phyloP scores from a whole-genome alignment of 2,888 invertebrate species.

The Erpobdella octoculata region DNA sequence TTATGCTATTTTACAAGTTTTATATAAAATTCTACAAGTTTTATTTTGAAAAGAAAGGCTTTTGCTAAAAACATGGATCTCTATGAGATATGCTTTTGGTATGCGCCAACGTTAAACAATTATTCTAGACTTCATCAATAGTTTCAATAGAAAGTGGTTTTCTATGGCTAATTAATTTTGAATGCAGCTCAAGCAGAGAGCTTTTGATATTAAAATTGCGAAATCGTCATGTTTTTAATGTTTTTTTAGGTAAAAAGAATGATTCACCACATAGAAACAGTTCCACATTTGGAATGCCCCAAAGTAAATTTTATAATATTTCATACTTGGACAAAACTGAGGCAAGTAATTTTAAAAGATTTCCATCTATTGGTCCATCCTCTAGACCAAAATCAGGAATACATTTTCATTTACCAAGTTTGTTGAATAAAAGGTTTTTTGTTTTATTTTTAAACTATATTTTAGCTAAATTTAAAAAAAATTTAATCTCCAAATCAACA shows the following conservation, averaged over 20 bases:
- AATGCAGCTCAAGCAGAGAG: neutral
- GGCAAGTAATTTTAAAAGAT: neutral
- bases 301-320: neutral
- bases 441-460: no score
- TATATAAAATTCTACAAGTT: no score
- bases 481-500: no score
- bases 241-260: neutral
- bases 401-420: neutral
- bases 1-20: no score
- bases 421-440: no score
- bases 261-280: neutral
- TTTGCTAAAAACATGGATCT: no score
- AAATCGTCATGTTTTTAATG: neutral
- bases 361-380: neutral
- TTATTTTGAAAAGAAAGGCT: no score
- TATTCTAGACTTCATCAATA: no score
- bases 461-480: no score
- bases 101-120: no score
- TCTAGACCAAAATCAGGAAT: neutral
- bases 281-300: neutral
- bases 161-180: neutral
- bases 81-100: no score
- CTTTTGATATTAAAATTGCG: neutral
- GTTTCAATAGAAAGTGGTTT: no score
- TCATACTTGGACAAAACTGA: constrained; percentile 1